Evolutionary conservation across 1,140 invertebrate species (phyloP), one percentile per base, ranked within the genome.

Genomic region (Polyergus mexicanus): DNA sequence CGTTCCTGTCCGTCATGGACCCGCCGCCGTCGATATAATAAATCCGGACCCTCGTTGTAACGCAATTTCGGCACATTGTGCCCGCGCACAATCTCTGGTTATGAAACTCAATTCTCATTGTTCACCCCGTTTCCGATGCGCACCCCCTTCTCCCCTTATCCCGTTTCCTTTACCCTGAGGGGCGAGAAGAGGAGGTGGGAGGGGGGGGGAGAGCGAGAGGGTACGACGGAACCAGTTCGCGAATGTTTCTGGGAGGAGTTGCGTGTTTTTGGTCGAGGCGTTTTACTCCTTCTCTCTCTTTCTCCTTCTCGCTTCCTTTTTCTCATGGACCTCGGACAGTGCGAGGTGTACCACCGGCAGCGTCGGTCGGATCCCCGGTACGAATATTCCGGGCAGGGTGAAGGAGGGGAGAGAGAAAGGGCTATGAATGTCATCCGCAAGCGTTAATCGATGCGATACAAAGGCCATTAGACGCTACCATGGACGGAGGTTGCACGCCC

Each of bases 81-180:
- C 90, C 88, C 86, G 87, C 83, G 74, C 88, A 84, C 88, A 84
- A 78, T 89, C 89, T 51, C 47, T 92, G 91, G 91, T 94, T 93
- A 93, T 92, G 93, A 94, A 93, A 94, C 92, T 93, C 91, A 93
- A 94, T 94, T 93, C 93, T 93, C 89, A 94, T 93, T 93, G 92
- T 92, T 87, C 76, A 75, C 68, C 69, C 66, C 63, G 87, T 90
- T 91, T 91, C 89, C 87, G 72, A 85, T 60, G 38, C 51, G 68
- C 41, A 60, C 63, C 38, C 88, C 87, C 84, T 51, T 62, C 62
- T 54, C 8, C 47, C 74, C 72, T 63, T 86, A 44, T 69, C 63
- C 75, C 84, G 44, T 68, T 85, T 60, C 58, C 83, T 85, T 47
- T 51, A 51, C 16, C 16, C 35, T 3, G 38, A 28, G 25, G 75